Percentiles rank a stretch among this genome's conserved stretches.
Evolutionary conservation across 2,888 invertebrate species (phyloP).

Genomic region (Auanema freiburgensis): DNA sequence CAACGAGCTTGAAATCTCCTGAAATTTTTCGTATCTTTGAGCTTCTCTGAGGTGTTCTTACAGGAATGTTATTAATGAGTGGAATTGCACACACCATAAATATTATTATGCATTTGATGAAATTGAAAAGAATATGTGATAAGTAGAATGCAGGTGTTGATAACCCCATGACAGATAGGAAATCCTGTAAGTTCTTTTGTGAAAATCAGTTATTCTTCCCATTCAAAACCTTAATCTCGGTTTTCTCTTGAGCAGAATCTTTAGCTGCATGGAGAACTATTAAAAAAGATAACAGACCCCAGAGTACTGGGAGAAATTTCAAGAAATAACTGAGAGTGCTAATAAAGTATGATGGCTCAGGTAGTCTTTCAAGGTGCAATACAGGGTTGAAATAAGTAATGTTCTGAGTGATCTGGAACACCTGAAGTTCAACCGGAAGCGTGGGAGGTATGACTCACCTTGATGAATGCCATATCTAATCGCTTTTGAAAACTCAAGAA

Average conservation of each 20-base stretch:
- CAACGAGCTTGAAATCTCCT: constrained; percentile 32
- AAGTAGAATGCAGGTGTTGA: constrained; percentile 52
- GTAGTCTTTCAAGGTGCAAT: constrained; percentile 25
- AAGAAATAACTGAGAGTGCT: constrained; percentile 28
- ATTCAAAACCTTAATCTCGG: constrained; percentile 37
- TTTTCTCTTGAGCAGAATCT: constrained; percentile 57
- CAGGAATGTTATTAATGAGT: constrained; percentile 27
- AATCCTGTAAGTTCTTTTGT: constrained; percentile 50
- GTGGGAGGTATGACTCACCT: constrained; percentile 8
- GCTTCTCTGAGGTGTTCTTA: constrained; percentile 2
- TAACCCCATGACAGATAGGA: constrained; percentile 60
- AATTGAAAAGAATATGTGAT: constrained; percentile 52
- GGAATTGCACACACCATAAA: constrained; percentile 41
- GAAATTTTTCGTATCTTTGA: constrained; percentile 1
- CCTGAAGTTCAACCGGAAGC: neutral
- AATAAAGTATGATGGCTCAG: constrained; percentile 29
- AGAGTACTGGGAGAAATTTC: constrained; percentile 40
- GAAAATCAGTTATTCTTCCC: too few relatives aligned
- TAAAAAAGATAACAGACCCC: constrained; percentile 45
- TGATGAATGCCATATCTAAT: constrained; percentile 42
- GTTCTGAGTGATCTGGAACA: neutral
- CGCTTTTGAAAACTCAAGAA: constrained; percentile 52
- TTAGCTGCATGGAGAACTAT: constrained; percentile 52
- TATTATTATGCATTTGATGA: constrained; percentile 48
- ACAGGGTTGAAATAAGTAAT: neutral